Evolutionary conservation across 2,888 invertebrate genomes (phyloP).

Genomic region (Creontiades dilutus): DNA sequence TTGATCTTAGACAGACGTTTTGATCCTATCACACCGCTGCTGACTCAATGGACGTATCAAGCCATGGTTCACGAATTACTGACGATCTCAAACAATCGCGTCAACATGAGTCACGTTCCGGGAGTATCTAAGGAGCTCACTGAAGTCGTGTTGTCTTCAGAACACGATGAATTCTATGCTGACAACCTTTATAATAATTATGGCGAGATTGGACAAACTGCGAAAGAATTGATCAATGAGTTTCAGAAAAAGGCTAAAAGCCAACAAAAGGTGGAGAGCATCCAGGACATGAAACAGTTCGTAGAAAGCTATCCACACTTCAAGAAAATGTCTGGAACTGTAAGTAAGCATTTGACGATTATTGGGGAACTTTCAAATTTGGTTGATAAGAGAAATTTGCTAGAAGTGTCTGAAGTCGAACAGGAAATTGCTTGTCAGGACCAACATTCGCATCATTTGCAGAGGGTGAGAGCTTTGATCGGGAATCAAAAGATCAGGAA

Average conservation of each 20-base stretch:
- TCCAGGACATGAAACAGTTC: constrained; percentile 99
- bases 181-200: constrained; percentile 97
- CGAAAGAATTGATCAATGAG: constrained; percentile 97
- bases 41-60: constrained; percentile 99
- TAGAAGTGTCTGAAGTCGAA: constrained; percentile 95
- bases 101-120: constrained; percentile 90
- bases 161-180: constrained; percentile 98
- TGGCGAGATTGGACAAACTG: constrained; percentile 98
- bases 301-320: constrained; percentile 99
- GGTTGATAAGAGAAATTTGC: constrained; percentile 87
- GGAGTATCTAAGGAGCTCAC: constrained; percentile 92
- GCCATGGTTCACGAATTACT: constrained; percentile 99
- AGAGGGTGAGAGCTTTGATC: constrained; percentile 77
- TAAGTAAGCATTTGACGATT: constrained; percentile 97
- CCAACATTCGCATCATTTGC: constrained; percentile 88
- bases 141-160: constrained; percentile 95
- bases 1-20: constrained; percentile 95
- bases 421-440: constrained; percentile 95
- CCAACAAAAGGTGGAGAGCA: constrained; percentile 98
- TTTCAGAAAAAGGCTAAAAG: constrained; percentile 97
- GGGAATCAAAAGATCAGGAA: constrained; percentile 82
- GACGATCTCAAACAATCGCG: constrained; percentile 95
- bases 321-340: constrained; percentile 97
- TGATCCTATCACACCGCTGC: constrained; percentile 96
- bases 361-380: constrained; percentile 95